Evolutionary conservation across 1,140 invertebrate species (phyloP).

Genomic region (Ceratosolen solmsi): DNA sequence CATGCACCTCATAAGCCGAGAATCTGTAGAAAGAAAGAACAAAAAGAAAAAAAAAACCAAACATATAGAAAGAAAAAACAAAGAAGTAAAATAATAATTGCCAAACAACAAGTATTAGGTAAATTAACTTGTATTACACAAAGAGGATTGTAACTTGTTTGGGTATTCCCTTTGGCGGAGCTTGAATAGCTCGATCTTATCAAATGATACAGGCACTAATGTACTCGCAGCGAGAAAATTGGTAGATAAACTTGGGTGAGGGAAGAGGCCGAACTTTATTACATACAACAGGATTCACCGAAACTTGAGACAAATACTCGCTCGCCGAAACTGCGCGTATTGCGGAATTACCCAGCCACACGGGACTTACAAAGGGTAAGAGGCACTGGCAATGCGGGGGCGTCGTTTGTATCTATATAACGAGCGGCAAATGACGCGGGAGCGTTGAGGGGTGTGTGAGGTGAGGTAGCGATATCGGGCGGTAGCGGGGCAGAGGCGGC

Average conservation of each 20-base stretch:
- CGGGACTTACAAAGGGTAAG: background rate
- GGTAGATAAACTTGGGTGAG: background rate
- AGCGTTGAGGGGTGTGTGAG: slow-evolving; percentile 11
- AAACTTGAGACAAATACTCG: slow-evolving; percentile 20
- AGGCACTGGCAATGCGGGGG: background rate
- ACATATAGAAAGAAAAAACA: too few relatives aligned
- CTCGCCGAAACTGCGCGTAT: background rate
- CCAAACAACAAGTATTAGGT: too few relatives aligned
- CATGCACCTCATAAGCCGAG: too few relatives aligned
- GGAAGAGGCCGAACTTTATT: slow-evolving; percentile 5
- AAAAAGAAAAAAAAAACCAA: too few relatives aligned
- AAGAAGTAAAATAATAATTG: too few relatives aligned
- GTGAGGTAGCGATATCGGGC: background rate
- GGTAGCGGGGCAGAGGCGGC: background rate
- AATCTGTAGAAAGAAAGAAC: too few relatives aligned
- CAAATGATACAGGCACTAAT: background rate
- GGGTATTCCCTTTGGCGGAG: background rate
- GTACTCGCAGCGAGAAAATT: background rate
- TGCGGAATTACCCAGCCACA: slow-evolving; percentile 4
- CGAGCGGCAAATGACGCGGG: background rate
- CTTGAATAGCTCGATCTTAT: background rate
- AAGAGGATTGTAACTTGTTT: background rate
- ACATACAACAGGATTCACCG: background rate
- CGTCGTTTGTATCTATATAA: background rate
- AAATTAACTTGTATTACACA: background rate